These are phyloP conservation scores for Patella vulgata DNA, from an alignment of 1,140 invertebrate genomes.

Conservation along the genomic window DNA sequence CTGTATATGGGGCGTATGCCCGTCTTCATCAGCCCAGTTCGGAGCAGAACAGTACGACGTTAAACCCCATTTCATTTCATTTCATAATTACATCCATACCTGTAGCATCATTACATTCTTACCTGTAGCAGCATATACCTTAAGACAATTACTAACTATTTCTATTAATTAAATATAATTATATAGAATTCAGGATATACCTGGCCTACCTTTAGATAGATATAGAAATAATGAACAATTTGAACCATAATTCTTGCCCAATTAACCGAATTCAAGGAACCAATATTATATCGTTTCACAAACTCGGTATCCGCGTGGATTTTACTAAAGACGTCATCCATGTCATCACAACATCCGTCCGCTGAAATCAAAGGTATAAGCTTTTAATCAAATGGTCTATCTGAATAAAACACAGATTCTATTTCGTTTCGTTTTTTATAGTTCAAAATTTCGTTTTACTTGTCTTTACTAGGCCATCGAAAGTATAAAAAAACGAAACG, in stretches of 20 bases:
- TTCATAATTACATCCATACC: background rate
- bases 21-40: too few species aligned
- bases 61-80: background rate
- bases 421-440: background rate
- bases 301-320: conserved; percentile 63
- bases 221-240: conserved; percentile 68
- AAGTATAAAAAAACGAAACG: too few species aligned
- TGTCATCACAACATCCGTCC: conserved; percentile 69
- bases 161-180: background rate
- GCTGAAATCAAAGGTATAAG: conserved; percentile 40
- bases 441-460: too few species aligned
- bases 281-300: conserved; percentile 54
- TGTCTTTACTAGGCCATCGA: background rate
- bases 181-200: background rate
- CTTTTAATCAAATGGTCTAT: conserved; percentile 2
- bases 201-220: conserved; percentile 64
- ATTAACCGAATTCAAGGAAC: conserved; percentile 69
- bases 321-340: conserved; percentile 66
- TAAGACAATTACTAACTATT: background rate
- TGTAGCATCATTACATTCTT: background rate
- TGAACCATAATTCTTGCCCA: conserved; percentile 70
- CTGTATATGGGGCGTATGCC: background rate
- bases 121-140: background rate
- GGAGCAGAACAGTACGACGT: too few species aligned
- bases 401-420: background rate